Evolutionary conservation across 2,113 vertebrate species (phyloP), one percentile per base, ranked within the genome.

Genomic region (Malurus cyaneus): DNA sequence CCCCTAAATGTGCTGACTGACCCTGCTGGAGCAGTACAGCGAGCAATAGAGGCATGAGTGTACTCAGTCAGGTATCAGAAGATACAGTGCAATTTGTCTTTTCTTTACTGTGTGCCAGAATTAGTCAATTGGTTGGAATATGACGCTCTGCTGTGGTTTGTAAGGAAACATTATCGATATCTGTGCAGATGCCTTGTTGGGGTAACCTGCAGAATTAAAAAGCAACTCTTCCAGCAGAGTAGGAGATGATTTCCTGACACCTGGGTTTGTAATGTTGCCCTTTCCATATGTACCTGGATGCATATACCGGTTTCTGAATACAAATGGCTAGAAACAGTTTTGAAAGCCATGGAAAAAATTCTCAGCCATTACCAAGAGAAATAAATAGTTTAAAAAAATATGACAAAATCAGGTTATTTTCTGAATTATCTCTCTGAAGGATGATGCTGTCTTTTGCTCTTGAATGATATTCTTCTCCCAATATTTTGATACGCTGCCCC

Each of bases 71-170:
- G 9, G 8, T 42, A 42, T 42, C 28, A n/a, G 54, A 89, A 81
- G 18, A 42, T 18, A 39, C 1, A 16, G 26, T 47, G 9, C 11
- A 83, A 80, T 36, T n/a, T 0, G 0, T 41, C 0, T 29, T 89
- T 87, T 84, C 24, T 64, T 32, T 67, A 13, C 47, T 1, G 0
- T 28, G 8, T 1, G 1, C 3, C 8, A 42, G 25, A 71, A 61
- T 52, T 60, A 56, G 31, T 29, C 29, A 39, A 2, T 15, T 52
- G 16, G 1, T n/a, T 67, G 31, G 6, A 67, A 34, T n/a, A 71
- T 17, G 23, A 66, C 3, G 0, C 4, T 39, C 5, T 56, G 6
- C 14, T 71, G 12, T 62, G 42, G 11, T 52, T 84, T 84, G 29
- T 28, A 41, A 71, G 14, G 46, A 56, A 80, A 4, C 12, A 44